Percentiles rank a stretch among this genome's conserved stretches.
phyloP scores from a whole-genome alignment of 1,140 invertebrate genomes.

The Brachionus paranguensis region DNA sequence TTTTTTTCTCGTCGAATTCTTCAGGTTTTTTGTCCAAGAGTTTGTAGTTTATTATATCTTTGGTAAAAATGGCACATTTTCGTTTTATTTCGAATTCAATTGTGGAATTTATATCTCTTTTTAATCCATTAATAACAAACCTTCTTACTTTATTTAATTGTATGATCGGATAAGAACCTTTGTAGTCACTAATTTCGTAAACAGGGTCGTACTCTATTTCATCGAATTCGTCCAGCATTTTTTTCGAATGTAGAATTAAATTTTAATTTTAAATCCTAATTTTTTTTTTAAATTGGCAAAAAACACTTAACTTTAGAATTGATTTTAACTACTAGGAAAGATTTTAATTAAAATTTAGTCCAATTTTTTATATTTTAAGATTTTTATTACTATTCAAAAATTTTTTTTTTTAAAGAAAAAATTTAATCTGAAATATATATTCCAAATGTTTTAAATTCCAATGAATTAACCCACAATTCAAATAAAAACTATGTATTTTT shows the following conservation, averaged over 20 bases:
- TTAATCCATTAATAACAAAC: neutral
- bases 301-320: neutral
- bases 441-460: too few relatives aligned
- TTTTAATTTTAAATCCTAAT: neutral
- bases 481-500: too few relatives aligned
- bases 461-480: too few relatives aligned
- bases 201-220: neutral
- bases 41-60: neutral
- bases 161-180: neutral
- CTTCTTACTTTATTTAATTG: neutral
- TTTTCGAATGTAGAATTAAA: neutral
- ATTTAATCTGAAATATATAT: too few relatives aligned
- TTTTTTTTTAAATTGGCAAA: neutral
- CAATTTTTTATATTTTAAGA: too few relatives aligned
- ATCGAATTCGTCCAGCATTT: neutral
- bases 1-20: neutral
- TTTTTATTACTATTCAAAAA: too few relatives aligned
- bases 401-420: too few relatives aligned
- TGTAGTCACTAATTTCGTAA: neutral
- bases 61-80: slow-evolving; percentile 18
- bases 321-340: too few relatives aligned
- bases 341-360: too few relatives aligned
- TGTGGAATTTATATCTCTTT: neutral
- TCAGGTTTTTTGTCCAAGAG: neutral
- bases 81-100: neutral